Evolutionary conservation across 1,140 invertebrate species (phyloP), one percentile per base, ranked within the genome.

Genomic region (Diorhabda sublineata): DNA sequence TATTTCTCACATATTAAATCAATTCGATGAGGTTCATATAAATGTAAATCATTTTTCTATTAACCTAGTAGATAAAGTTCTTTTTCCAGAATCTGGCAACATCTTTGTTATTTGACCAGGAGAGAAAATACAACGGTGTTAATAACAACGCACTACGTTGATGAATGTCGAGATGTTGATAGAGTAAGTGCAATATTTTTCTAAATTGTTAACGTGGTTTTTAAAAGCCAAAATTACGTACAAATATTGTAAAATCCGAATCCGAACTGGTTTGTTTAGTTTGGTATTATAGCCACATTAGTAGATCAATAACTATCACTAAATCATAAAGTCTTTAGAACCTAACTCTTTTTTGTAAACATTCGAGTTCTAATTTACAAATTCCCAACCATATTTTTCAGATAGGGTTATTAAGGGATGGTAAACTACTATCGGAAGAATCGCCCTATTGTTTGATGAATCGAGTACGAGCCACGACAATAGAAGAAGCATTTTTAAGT

Each of bases 111-210:
- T 61, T 84, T 95, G 9, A 88, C 93, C 8, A 81, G 83, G 71
- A 86, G 86, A 68, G 83, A 87, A n/a, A 86, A 86, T 6, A 90
- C 88, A 56, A 88, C 91, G 0, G 86, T 93, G 41, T 90, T 98
- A 47, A 96, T 98, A 58, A 98, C 95, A 0, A 98, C 95, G 8
- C 95, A 98, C 83, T 98, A 98, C 76, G 96, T 97, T 60, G 95
- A 97, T 77, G 95, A 98, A 83, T 90, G 94, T 1, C 88, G 90
- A 76, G 89, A 94, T 78, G 92, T 93, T 6, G 84, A 95, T 81
- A 89, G 84, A 83, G 71, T 72, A 61, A 68, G 8, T 9, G 8
- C 43, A 43, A 58, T 43, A 26, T 45, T 42, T 3, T 3, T 61
- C 26, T 8, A 43, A 60, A 52, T 52, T 52, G n/a, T 52, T 52